Percentiles rank a stretch among this genome's conserved stretches.
Evolutionary conservation across 2,797 vertebrate genomes (phyloP).

Genomic region (Manis pentadactyla): DNA sequence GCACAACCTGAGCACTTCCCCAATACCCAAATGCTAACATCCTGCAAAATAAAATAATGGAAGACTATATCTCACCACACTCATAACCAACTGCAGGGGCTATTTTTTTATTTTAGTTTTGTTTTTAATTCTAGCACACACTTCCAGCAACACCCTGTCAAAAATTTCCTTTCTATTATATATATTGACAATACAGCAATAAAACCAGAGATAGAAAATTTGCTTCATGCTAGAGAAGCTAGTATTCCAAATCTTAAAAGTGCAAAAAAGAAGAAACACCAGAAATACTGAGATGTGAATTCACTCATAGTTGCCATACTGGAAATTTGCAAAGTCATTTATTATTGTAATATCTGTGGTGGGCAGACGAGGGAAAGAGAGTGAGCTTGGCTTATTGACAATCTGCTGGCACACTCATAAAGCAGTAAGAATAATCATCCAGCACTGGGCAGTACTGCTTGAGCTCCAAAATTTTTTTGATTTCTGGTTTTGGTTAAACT

Average conservation of each 20-base stretch:
- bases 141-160: neutral
- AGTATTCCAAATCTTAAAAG: slow-evolving; percentile 1
- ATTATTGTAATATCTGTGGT: neutral
- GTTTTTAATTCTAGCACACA: neutral
- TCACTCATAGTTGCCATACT: neutral
- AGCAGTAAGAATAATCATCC: neutral
- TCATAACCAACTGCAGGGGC: neutral
- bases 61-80: neutral
- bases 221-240: neutral
- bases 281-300: neutral
- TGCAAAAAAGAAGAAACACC: neutral
- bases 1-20: neutral
- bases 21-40: neutral
- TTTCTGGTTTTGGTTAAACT: slow-evolving; percentile 1
- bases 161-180: neutral
- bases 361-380: neutral
- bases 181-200: neutral
- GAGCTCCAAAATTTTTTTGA: neutral
- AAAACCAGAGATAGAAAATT: neutral
- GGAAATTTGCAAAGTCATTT: neutral
- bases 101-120: neutral
- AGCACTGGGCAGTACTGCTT: neutral
- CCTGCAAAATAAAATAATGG: neutral
- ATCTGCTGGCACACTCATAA: neutral
- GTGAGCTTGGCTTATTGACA: neutral